Conservation (phyloP, 92 coral and sea anemone genomes). For the Plumapathes pennacea region DNA sequence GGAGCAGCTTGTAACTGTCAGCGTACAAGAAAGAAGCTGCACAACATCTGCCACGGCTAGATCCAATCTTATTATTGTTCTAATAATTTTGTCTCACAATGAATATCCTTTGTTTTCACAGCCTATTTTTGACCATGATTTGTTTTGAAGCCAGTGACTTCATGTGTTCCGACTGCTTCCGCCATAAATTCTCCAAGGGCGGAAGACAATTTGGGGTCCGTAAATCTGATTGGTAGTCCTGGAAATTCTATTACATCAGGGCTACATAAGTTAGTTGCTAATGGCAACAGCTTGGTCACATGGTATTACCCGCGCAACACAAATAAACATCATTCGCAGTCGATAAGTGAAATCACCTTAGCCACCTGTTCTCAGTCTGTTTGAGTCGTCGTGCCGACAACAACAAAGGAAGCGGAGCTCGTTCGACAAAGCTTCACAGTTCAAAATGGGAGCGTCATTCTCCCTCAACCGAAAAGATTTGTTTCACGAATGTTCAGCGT, state of each 20-base stretch:
- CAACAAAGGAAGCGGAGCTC: slow-evolving; percentile 10
- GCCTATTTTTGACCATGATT: slow-evolving; percentile 70
- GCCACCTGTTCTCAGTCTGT: slow-evolving; percentile 82
- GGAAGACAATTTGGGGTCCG: slow-evolving; percentile 16
- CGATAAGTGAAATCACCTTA: slow-evolving; percentile 61
- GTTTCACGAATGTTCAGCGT: slow-evolving; percentile 75
- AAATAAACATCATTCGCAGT: slow-evolving; percentile 64
- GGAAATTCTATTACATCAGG: slow-evolving; percentile 41
- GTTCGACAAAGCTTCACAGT: slow-evolving; percentile 10
- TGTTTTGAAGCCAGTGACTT: slow-evolving; percentile 53
- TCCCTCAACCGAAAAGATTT: slow-evolving; percentile 80
- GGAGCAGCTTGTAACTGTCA: too few species aligned
- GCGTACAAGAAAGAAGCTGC: too few species aligned
- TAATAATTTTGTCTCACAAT: too few species aligned
- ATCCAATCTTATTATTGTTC: too few species aligned
- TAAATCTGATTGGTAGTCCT: slow-evolving; percentile 50
- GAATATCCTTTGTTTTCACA: not conserved
- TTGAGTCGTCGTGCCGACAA: slow-evolving; percentile 62
- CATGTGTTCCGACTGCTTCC: slow-evolving; percentile 31
- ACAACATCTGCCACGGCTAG: too few species aligned
- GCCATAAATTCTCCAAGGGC: slow-evolving; percentile 13
- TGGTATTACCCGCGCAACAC: slow-evolving; percentile 57
- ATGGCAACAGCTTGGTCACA: slow-evolving; percentile 63
- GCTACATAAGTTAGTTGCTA: slow-evolving; percentile 62
- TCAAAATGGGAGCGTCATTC: slow-evolving; percentile 85